phyloP scores from a whole-genome alignment of 2,797 vertebrate species.

The Nannoperca obscura region DNA sequence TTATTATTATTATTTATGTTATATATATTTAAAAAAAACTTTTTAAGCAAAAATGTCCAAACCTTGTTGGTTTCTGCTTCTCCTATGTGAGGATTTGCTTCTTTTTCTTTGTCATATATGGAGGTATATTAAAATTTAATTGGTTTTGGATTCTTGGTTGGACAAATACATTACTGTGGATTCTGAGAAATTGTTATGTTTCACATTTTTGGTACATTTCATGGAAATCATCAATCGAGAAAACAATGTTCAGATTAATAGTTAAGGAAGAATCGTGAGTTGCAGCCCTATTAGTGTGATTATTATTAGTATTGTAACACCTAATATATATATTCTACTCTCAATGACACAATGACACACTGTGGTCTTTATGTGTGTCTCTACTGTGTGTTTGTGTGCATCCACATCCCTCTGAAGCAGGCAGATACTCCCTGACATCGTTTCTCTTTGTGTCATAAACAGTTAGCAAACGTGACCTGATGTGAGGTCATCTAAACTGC shows the following conservation, averaged over 20 bases:
- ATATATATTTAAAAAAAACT: no score
- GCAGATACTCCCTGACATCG: constrained; percentile 55
- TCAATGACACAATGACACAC: constrained; percentile 29
- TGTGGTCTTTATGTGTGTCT: constrained; percentile 32
- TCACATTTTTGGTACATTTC: constrained; percentile 10
- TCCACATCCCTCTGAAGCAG: constrained; percentile 21
- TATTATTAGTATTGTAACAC: neutral
- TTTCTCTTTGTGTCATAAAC: constrained; percentile 69
- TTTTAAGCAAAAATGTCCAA: neutral
- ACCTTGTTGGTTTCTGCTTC: neutral
- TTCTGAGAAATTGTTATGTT: neutral
- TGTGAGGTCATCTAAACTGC: constrained; percentile 60
- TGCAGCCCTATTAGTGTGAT: neutral
- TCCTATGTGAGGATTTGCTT: neutral
- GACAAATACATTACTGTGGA: neutral
- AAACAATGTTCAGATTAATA: constrained; percentile 1
- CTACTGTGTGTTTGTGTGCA: constrained; percentile 18
- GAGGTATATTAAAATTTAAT: neutral
- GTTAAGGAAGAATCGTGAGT: neutral
- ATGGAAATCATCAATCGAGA: neutral
- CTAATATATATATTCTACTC: neutral
- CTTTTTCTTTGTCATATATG: neutral
- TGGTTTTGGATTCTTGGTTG: neutral
- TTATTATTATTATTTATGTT: neutral
- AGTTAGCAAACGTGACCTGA: constrained; percentile 73